Base-by-base conservation (phyloP, 1,140 invertebrate species). In the Penaeus chinensis region DNA sequence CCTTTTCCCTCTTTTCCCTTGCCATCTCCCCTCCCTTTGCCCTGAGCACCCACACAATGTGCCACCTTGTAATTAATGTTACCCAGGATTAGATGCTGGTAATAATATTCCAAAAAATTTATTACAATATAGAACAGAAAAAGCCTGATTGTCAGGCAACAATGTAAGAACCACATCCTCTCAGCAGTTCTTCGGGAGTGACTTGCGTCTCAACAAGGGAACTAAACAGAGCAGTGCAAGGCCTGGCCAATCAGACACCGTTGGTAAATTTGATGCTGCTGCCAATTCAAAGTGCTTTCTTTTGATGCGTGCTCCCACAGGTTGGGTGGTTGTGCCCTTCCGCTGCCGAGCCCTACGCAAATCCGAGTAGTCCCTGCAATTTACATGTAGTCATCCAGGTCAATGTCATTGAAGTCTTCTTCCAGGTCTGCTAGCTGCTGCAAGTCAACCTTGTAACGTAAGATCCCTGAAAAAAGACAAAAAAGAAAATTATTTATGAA, bases 371-470 rank as follows among this genome's bases (percentile, higher is more conserved):
- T 80, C 37, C 60, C 27, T 24, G 79, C 54, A 77, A 87, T 87
- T 90, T 90, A 90, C 89, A 90, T 90, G 84, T 90, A 90, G 74
- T 90, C 89, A 80, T 90, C 89, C 54, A 90, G 47, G 81, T 90
- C 87, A 84, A 90, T 90, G 81, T 90, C 89, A 47, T 90, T 90
- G 84, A 90, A 90, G 18, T 90, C 89, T 32, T 90, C 89, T 62
- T 90, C 89, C 71, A 90, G 78, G 61, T 90, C 89, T 79, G 89
- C 77, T 61, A 90, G 74, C 61, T 89, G 87, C 79, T 90, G 89
- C 76, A 90, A 62, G 77, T 90, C 89, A 22, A 90, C 84, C 78
- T 90, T 90, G 84, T 90, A 90, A 61, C 89, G 87, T 42, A 90
- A 84, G 60, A 90, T 90, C 54, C 89, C 89, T 90, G 81, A 78